Percentiles rank a stretch among this genome's conserved stretches.
Conservation (phyloP, 2,797 vertebrate genomes). For the Enteromius argenteus region DNA sequence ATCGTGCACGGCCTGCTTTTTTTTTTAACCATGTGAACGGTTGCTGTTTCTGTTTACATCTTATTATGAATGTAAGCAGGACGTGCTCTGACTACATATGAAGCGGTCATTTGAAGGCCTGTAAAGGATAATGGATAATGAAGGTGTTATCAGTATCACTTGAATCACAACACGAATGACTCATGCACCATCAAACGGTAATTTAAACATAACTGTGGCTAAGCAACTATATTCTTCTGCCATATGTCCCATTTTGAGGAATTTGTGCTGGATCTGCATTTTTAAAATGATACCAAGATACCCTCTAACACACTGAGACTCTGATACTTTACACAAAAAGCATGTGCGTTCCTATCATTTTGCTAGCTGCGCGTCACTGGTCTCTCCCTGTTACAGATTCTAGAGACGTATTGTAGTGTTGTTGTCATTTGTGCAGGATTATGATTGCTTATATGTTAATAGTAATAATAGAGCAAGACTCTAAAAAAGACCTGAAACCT, state of each 20-base stretch:
- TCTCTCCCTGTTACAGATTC: constrained; percentile 9
- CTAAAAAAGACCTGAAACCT: neutral
- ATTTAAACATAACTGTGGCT: constrained; percentile 7
- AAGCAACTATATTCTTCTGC: neutral
- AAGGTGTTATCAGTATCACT: neutral
- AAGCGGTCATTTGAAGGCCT: neutral
- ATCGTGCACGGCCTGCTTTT: neutral
- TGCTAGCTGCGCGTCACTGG: neutral
- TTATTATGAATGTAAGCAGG: constrained; percentile 37
- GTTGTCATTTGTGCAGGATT: constrained; percentile 23
- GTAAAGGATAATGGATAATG: constrained; percentile 10
- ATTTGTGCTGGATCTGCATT: neutral
- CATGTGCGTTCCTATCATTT: constrained; percentile 29
- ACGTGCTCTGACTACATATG: constrained; percentile 19
- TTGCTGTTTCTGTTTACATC: constrained; percentile 33
- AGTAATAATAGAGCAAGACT: neutral
- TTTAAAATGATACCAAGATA: neutral
- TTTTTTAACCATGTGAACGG: neutral
- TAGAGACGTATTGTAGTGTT: constrained; percentile 3
- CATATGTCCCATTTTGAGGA: constrained; percentile 11
- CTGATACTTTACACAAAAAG: constrained; percentile 7
- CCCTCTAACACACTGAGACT: neutral
- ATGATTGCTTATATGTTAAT: constrained; percentile 9
- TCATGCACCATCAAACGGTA: neutral
- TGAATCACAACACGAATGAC: constrained; percentile 18